Evolutionary conservation across 2,888 invertebrate genomes (phyloP), one percentile per base, ranked within the genome.

Genomic region (Ischnus inquisitorius): DNA sequence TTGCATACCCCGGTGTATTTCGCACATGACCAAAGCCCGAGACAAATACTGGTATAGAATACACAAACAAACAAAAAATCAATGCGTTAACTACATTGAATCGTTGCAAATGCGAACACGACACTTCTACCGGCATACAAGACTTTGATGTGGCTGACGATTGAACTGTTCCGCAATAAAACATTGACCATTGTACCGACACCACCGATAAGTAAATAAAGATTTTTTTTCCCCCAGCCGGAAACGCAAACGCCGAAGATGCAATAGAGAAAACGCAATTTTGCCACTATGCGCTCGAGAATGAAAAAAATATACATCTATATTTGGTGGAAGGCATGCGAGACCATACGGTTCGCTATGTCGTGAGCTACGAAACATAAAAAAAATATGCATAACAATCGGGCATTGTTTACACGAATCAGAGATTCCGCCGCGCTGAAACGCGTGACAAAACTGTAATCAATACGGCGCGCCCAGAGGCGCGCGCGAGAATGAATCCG

Each of bases 321-420:
- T 46, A 12, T 12, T 64, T n/a, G n/a, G 34, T 16, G n/a, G 22
- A 41, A 54, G 25, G 51, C 25, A 51, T 22, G 57, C 57, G 3
- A 12, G 57, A 57, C 14, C 57, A 25, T 5, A 22, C n/a, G 14
- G 28, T 14, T 25, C 57, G 57, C 28, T 5, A 14, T 25, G 19
- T 22, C 46, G 60, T 60, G 34, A 46, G 16, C 16, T 25, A n/a
- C 16, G 25, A 54, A 4, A 28, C 4, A 77, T 19, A 34, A 16
- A 67, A 76, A 34, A 81, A 78, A 64, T 65, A 54, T 84, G 79
- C 75, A 84, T 74, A 48, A 46, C 54, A 41, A 81, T 81, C 64
- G 25, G 71, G 57, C 67, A 60, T 25, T 84, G 81, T 84, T 84
- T 81, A 79, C 84, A 81, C 84, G 67, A 84, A 84, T 82, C 75